These are phyloP conservation scores for Sitobion miscanthi DNA, from an alignment of 1,140 invertebrate species.

Conservation along the genomic window DNA sequence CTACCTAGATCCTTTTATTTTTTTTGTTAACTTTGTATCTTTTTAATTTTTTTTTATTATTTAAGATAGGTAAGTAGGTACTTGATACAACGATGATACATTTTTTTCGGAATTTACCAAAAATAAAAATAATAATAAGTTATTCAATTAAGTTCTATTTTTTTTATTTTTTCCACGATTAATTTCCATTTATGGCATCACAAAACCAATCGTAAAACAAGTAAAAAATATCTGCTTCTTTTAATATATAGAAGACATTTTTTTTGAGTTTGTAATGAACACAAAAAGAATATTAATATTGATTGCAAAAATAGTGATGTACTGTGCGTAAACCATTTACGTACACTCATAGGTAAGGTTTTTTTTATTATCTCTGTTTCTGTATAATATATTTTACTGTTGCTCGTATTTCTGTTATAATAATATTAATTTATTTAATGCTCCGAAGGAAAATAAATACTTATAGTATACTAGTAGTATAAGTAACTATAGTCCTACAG, in stretches of 20 bases:
- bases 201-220: neutral
- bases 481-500: no score
- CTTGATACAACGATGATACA: neutral
- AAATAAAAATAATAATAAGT: neutral
- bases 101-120: neutral
- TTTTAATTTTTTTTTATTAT: neutral
- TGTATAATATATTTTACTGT: neutral
- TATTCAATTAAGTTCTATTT: neutral
- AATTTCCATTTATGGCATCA: neutral
- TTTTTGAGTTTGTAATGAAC: neutral
- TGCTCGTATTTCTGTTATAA: neutral
- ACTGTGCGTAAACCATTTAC: neutral
- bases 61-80: no score
- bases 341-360: neutral
- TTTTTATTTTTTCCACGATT: neutral
- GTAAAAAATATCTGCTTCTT: neutral
- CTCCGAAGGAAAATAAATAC: no score
- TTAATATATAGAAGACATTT: neutral
- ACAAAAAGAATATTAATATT: no score
- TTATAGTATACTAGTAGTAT: no score
- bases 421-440: no score
- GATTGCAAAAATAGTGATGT: no score
- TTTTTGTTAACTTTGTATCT: no score
- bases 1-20: no score
- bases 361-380: neutral